Conservation (phyloP, 2,888 invertebrate species). For the Spialia ferax region DNA sequence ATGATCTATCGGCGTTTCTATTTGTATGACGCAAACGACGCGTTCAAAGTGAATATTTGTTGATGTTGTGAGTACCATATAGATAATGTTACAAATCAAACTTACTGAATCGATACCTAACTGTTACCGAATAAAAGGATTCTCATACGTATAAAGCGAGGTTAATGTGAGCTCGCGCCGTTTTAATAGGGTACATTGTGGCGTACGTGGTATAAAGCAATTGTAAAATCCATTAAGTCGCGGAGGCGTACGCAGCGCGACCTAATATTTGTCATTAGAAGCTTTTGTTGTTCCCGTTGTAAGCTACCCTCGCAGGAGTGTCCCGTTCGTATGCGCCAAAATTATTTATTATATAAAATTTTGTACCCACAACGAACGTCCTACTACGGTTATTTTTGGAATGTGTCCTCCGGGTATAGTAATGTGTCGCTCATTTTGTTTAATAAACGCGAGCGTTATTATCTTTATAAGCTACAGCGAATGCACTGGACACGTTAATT, state of each 20-base stretch:
- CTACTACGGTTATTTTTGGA: constrained; percentile 65
- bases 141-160: constrained; percentile 46
- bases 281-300: constrained; percentile 73
- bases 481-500: constrained; percentile 42
- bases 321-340: constrained; percentile 65
- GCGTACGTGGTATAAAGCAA: constrained; percentile 63
- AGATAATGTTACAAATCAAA: neutral
- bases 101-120: constrained; percentile 14
- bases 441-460: constrained; percentile 48
- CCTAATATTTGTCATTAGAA: constrained; percentile 81
- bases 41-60: neutral
- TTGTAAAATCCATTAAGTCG: constrained; percentile 78
- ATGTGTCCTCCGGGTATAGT: constrained; percentile 73
- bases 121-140: constrained; percentile 10
- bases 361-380: constrained; percentile 64
- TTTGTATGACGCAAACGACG: constrained; percentile 23
- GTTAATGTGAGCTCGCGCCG: constrained; percentile 59
- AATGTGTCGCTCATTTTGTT: constrained; percentile 50
- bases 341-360: constrained; percentile 76
- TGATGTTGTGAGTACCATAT: neutral
- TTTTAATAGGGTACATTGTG: constrained; percentile 66
- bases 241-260: constrained; percentile 60
- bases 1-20: constrained; percentile 41
- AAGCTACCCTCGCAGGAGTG: constrained; percentile 60
- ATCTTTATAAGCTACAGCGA: constrained; percentile 50